Evolutionary conservation across 2,797 vertebrate genomes (phyloP), one percentile per base, ranked within the genome.

Genomic region (Enteromius radiatus): DNA sequence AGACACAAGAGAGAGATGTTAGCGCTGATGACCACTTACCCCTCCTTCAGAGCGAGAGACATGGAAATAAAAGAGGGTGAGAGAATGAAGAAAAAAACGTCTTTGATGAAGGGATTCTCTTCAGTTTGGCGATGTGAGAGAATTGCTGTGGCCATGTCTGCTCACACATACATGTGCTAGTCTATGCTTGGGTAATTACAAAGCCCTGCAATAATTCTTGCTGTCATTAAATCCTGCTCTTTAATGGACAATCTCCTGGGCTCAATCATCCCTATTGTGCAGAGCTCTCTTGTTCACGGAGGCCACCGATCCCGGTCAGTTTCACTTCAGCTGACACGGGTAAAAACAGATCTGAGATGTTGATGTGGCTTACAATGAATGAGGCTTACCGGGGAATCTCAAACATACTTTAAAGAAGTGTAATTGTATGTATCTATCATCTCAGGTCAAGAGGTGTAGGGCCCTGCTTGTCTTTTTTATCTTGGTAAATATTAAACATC

Each of bases 191-290:
- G 26, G 70, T 82, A 87, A 89, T 89, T 86, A 86, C 70, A 87
- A 81, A 63, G 63, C 64, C 54, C 54, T 21, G 47, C 49, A 43
- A 17, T 36, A 80, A 81, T 31, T 83, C 59, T 49, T 78, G 76
- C 81, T 81, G 80, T 81, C 84, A 81, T 84, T 85, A 87, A 78
- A 86, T 17, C 33, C 52, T 78, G n/a, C 47, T 78, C 17, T 82
- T 76, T 80, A 54, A 64, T 54, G 63, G 33, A 78, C 45, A 31
- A 28, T 61, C 76, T 59, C 45, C 63, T 83, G 31, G 56, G 91
- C 90, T 94, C 93, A 95, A 95, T 95, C 94, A 95, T 91, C 88
- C 85, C 92, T 91, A 94, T 94, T 95, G 94, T 95, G 92, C 92
- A 83, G 65, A 38, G 54, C 26, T 61, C 41, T 68, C n/a, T 54